A percentile compares a stretch with the other conserved stretches of the same genome.
phyloP scores from a whole-genome alignment of 2,797 vertebrate species.

The Iguana delicatissima region DNA sequence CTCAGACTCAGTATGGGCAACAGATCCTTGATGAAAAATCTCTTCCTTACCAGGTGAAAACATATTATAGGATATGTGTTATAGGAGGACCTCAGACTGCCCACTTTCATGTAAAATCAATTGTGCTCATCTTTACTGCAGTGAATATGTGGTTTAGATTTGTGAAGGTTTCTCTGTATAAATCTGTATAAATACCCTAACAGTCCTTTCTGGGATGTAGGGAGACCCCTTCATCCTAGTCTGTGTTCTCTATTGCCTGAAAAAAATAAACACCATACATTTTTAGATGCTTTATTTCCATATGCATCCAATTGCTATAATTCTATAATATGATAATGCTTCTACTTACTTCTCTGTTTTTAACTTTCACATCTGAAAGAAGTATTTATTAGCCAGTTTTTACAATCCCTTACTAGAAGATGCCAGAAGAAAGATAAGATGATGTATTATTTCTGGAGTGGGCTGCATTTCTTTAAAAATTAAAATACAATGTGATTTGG shows the following conservation, averaged over 20 bases:
- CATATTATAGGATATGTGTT: background rate
- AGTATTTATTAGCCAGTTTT: background rate
- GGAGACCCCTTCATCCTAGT: background rate
- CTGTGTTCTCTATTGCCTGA: background rate
- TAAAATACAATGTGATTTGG: no score
- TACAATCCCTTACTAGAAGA: background rate
- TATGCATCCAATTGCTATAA: constrained; percentile 29
- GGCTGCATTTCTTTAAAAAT: background rate
- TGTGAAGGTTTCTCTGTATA: constrained; percentile 3
- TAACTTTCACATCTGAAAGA: background rate
- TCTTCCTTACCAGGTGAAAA: constrained; percentile 79
- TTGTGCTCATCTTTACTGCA: constrained; percentile 37
- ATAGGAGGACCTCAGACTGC: background rate
- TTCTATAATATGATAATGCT: background rate
- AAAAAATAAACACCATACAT: background rate
- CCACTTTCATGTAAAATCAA: background rate
- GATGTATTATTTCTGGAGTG: background rate
- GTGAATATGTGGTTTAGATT: background rate
- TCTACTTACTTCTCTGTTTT: background rate
- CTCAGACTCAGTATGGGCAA: constrained; percentile 75
- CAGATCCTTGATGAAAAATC: constrained; percentile 75
- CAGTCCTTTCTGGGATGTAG: constrained; percentile 28
- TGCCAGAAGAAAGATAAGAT: background rate
- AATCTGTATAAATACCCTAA: constrained; percentile 4
- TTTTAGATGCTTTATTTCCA: background rate